Percentiles rank a stretch among this genome's conserved stretches.
Conservation (phyloP, 2,797 vertebrate species). For the Poeciliopsis turneri region DNA sequence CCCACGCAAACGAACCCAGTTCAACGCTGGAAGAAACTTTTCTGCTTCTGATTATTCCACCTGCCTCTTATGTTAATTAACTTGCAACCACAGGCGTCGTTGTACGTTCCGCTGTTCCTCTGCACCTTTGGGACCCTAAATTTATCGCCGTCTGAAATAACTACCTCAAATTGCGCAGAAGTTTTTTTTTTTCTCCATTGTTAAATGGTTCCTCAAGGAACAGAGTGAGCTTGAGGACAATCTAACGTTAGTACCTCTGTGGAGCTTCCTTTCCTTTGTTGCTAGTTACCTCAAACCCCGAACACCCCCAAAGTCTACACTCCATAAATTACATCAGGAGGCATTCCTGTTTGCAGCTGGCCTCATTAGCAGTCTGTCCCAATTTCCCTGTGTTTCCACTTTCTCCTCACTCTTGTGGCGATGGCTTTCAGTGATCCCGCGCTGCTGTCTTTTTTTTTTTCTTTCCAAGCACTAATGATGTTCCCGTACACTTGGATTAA, state of each 20-base stretch:
- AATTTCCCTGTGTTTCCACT: slow-evolving; percentile 18
- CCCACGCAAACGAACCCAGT: not conserved
- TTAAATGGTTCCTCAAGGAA: slow-evolving; percentile 26
- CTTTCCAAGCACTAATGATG: slow-evolving; percentile 57
- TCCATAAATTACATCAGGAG: slow-evolving; percentile 46
- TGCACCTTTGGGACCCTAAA: slow-evolving; percentile 9
- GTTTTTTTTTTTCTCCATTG: slow-evolving; percentile 10
- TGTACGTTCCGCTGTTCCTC: slow-evolving; percentile 13
- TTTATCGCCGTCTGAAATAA: slow-evolving; percentile 25
- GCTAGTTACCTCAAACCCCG: slow-evolving; percentile 34
- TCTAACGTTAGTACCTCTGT: slow-evolving; percentile 13
- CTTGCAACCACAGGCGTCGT: slow-evolving; percentile 17
- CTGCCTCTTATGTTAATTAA: slow-evolving; percentile 30
- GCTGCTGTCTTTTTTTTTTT: slow-evolving; percentile 8
- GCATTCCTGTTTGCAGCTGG: slow-evolving; percentile 38
- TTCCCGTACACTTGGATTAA: slow-evolving; percentile 63
- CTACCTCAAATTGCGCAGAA: slow-evolving; percentile 21
- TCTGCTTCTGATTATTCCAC: not conserved
- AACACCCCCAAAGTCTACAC: slow-evolving; percentile 17
- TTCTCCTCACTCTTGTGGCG: slow-evolving; percentile 44
- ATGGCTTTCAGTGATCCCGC: slow-evolving; percentile 35
- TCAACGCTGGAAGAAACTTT: not conserved
- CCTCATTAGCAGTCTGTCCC: slow-evolving; percentile 55
- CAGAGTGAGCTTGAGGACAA: slow-evolving; percentile 23
- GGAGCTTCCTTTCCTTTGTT: slow-evolving; percentile 12